Base-by-base conservation (phyloP, 2,797 vertebrate genomes). In the Pithecia hirsuta region DNA sequence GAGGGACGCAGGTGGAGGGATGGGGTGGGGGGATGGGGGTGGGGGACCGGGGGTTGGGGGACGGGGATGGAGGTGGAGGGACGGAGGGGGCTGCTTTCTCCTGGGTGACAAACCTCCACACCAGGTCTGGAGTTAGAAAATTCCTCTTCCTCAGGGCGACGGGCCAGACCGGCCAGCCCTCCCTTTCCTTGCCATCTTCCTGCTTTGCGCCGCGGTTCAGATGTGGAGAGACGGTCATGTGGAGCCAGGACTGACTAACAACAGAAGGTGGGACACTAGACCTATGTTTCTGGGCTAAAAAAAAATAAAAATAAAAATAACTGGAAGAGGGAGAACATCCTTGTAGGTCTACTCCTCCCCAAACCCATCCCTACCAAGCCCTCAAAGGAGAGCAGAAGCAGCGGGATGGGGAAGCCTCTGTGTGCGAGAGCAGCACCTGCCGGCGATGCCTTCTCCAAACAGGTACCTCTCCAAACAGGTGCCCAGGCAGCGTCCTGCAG, bases 1-100 rank as follows among this genome's bases (percentile, higher is more conserved):
- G 11, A 0, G 57, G 33, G 15, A n/a, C 5, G 50, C 15, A 17
- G 52, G 50, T 7, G 7, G 52, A 0, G 52, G 20, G 20, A 55
- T 0, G 20, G 0, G 52, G 20, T 22, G 2, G 20, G 7, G 6
- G 52, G 52, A 52, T 2, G 2, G 48, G 14, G 14, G 13, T 48
- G 3, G 3, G 13, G 48, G 14, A 13, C 14, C 3, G 3, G 48
- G 0, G 14, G 48, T 48, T 4, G 48, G 1, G 48, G 14, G 48
- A 50, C 4, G 48, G 14, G 1, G 44, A 5, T 14, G 75, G 22
- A 36, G 78, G 20, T 36, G 39, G 17, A 1, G 57, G 26, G 22
- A n/a, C 9, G 20, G 20, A 55, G 7, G 39, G 4, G 7, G 59
- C 30, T 70, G 22, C 48, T 15, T 48, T 22, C n/a, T 39, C 26